Evolutionary conservation across 2,888 invertebrate species (phyloP), one percentile per base, ranked within the genome.

Genomic region (Aleiodes alternator): DNA sequence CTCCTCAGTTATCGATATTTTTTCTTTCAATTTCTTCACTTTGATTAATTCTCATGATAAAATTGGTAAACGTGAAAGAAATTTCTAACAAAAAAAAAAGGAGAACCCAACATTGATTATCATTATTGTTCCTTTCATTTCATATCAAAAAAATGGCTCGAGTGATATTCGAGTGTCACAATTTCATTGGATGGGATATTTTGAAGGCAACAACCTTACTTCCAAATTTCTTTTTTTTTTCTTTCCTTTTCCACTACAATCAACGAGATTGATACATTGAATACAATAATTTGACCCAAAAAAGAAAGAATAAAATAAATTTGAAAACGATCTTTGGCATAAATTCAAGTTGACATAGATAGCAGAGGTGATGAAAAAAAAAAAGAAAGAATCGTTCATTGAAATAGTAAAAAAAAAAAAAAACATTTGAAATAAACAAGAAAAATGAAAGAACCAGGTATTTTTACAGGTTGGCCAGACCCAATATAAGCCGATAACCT

Each of bases 371-470:
- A n/a, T 71, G 34, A 59, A 43, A 55, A 23, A 34, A 68, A 55
- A n/a, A 43, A 70, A 8, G 9, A 43, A 34, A 34, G 6, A 34
- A 34, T 9, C 43, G 9, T 43, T 43, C 11, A 43, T 50, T 56
- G 77, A 77, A 71, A 75, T 61, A 73, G 59, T n/a, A n/a, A n/a
- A n/a, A 69, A 77, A 79, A 78, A 76, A 23, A 23, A 23, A 79
- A 79, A 79, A 77, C 76, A 76, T 78, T 80, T 74, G 77, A 51
- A 72, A 50, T 72, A 74, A 73, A 23, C 23, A 69, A 77, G 78
- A 78, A 76, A 50, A 76, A 29, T 48, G 66, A 70, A 59, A 76
- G 68, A 48, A 75, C 73, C 50, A 51, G 75, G 76, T 69, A 69
- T 66, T 72, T 34, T 73, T 50, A 71, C 64, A 69, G 72, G 34